A percentile compares a stretch with the other conserved stretches of the same genome.
Conservation (phyloP, 2,113 vertebrate species). For the Chlamydotis undulata region DNA sequence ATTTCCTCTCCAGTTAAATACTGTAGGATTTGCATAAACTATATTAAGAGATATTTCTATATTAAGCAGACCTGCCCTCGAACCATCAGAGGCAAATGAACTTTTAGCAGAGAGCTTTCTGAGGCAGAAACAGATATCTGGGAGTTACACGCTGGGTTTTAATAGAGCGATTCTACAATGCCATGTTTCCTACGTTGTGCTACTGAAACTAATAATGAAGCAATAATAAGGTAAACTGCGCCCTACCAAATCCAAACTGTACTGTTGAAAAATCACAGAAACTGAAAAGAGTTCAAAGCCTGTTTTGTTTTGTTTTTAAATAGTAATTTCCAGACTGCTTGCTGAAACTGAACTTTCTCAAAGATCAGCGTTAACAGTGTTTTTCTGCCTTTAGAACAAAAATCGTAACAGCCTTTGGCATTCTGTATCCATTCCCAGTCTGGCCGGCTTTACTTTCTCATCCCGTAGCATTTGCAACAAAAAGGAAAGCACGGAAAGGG, state of each 20-base stretch:
- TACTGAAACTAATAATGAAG: background rate
- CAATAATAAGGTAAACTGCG: background rate
- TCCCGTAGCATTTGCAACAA: background rate
- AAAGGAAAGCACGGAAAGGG: background rate
- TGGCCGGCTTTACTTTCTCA: background rate
- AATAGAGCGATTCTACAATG: background rate
- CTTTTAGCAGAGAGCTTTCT: constrained; percentile 22
- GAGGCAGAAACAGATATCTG: background rate
- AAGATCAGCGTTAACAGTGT: background rate
- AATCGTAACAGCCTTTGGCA: background rate
- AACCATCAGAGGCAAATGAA: constrained; percentile 49
- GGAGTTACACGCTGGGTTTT: background rate
- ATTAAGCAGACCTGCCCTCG: constrained; percentile 60
- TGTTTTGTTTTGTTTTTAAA: background rate
- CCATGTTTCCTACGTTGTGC: background rate
- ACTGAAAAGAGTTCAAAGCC: background rate
- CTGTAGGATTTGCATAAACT: constrained; percentile 67
- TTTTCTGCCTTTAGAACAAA: constrained; percentile 12
- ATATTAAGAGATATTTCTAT: constrained; percentile 57
- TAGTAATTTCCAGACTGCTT: background rate
- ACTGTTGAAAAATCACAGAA: background rate
- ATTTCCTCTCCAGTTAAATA: constrained; percentile 68
- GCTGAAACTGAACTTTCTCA: background rate
- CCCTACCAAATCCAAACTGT: background rate
- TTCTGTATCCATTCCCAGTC: background rate